phyloP scores from a whole-genome alignment of 2,888 invertebrate species.

The Eugnorisma glareosa region DNA sequence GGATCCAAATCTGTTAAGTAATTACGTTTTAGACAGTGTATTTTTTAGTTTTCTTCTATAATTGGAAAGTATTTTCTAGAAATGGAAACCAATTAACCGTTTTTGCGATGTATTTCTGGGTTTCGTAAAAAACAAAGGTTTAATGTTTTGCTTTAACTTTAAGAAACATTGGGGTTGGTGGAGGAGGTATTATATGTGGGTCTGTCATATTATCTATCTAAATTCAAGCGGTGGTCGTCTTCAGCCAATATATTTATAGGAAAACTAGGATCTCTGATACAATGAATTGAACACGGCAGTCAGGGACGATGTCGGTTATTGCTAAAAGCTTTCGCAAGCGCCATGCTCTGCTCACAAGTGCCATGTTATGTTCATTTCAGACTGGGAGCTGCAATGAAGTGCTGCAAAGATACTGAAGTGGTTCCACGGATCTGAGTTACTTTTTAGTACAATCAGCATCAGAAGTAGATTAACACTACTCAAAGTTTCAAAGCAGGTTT shows the following conservation, averaged over 20 bases:
- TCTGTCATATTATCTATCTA: too few relatives aligned
- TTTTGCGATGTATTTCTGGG: not conserved
- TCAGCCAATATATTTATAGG: too few relatives aligned
- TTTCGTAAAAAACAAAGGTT: not conserved
- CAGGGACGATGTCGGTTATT: too few relatives aligned
- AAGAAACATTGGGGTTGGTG: not conserved
- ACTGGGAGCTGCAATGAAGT: not conserved
- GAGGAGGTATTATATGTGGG: too few relatives aligned
- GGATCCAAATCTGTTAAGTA: not conserved
- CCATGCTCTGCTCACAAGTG: not conserved
- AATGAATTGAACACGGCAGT: too few relatives aligned
- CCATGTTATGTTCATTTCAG: not conserved
- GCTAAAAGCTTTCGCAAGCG: not conserved
- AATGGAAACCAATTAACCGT: not conserved
- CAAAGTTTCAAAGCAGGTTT: too few relatives aligned
- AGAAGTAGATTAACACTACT: too few relatives aligned
- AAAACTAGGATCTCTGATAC: not conserved
- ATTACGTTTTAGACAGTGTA: not conserved
- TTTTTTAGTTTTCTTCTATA: slow-evolving; percentile 22
- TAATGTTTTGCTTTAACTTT: not conserved
- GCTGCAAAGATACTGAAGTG: too few relatives aligned
- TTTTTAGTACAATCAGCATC: too few relatives aligned
- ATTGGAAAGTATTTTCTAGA: not conserved
- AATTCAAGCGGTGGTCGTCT: not conserved
- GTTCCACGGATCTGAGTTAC: not conserved